Evolutionary conservation across 2,113 vertebrate genomes (phyloP), one percentile per base, ranked within the genome.

Genomic region (Choloepus hoffmanni): DNA sequence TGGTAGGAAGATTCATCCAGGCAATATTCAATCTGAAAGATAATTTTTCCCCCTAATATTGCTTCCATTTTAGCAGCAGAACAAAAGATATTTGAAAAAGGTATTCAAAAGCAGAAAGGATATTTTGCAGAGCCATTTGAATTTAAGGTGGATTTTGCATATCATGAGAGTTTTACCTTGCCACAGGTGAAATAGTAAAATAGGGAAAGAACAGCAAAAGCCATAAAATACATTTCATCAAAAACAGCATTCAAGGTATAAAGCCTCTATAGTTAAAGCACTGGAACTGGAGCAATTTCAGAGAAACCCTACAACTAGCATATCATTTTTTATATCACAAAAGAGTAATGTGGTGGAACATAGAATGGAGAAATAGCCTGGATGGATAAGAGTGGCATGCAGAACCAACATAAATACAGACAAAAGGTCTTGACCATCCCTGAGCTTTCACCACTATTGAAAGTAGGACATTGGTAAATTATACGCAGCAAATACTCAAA

Each of bases 121-220:
- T 87, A 36, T 95, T 90, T 92, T 21, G 18, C 7, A 77, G 26
- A 94, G 19, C 48, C 33, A 68, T 96, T 92, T 96, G 82, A 97
- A 85, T 94, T 16, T 82, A 85, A 95, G 58, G 77, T 93, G 13
- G 36, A 94, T 90, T 97, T 94, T 97, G 33, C 72, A 63, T 77
- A 82, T 83, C 53, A 91, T 95, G 65, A 90, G 60, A 87, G 81
- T 94, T 84, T 96, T 94, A 65, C 48, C 43, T 90, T 97, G 28
- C 50, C 2, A 0, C n/a, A 40, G 33, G 24, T 97, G 19, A 90
- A 94, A 90, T 65, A 95, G 48, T 13, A 94, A 96, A 95, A 95
- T 60, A 84, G 24, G 18, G 45, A 92, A 95, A 91, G 40, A 89
- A 67, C 10, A 67, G 23, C 19, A 24, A 85, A 90, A 88, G 30